These are phyloP conservation scores for Papilio elwesi DNA, from an alignment of 2,888 invertebrate species.

Conservation along the genomic window DNA sequence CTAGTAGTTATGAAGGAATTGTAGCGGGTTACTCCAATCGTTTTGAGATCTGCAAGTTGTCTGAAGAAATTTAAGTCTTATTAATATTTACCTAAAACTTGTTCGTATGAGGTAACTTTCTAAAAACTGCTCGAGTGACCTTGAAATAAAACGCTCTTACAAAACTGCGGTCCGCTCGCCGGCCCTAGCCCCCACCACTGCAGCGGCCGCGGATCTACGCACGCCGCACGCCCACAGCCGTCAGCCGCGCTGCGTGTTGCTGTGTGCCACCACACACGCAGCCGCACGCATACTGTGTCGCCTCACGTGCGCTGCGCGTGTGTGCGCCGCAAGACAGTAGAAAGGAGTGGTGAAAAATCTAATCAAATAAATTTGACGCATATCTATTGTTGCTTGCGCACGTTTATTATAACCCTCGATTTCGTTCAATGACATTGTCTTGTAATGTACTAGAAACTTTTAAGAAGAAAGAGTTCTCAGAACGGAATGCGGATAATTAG, in stretches of 20 bases:
- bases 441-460: slow-evolving; percentile 44
- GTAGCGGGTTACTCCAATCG: background rate
- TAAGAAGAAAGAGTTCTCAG: slow-evolving; percentile 24
- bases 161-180: slow-evolving; percentile 80
- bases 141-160: slow-evolving; percentile 84
- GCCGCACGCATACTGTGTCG: slow-evolving; percentile 49
- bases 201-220: slow-evolving; percentile 70
- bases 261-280: slow-evolving; percentile 45
- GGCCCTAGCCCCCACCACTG: slow-evolving; percentile 67
- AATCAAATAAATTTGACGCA: slow-evolving; percentile 56
- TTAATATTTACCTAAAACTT: slow-evolving; percentile 69
- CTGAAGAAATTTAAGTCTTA: slow-evolving; percentile 48
- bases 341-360: slow-evolving; percentile 77
- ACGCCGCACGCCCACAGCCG: slow-evolving; percentile 57
- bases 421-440: slow-evolving; percentile 46
- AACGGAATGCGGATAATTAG: slow-evolving; percentile 46
- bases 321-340: slow-evolving; percentile 59
- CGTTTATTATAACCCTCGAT: slow-evolving; percentile 24
- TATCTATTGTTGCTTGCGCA: background rate
- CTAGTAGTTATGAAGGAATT: background rate
- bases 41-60: slow-evolving; percentile 1
- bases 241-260: slow-evolving; percentile 53
- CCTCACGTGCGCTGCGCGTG: slow-evolving; percentile 49
- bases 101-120: slow-evolving; percentile 79
- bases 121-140: slow-evolving; percentile 83